These are phyloP conservation scores for Eupeodes latifasciatus DNA, from an alignment of 2,888 invertebrate species.

Conservation along the genomic window DNA sequence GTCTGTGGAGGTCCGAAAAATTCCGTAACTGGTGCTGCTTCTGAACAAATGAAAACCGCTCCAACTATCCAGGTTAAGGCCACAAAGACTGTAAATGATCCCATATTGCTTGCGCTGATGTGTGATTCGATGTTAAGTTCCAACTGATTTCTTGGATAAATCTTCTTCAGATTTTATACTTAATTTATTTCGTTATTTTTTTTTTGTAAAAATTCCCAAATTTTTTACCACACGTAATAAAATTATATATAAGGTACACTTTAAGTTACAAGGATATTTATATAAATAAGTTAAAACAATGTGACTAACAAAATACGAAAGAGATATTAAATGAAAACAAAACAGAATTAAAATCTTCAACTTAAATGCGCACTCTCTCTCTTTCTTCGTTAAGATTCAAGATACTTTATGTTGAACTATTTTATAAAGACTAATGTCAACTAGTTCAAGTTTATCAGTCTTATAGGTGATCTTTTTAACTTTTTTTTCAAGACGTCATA, in stretches of 20 bases:
- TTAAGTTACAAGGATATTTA: slow-evolving; percentile 26
- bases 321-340: not conserved
- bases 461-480: not conserved
- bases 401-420: slow-evolving; percentile 16
- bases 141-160: slow-evolving; percentile 60
- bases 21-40: slow-evolving; percentile 57
- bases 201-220: slow-evolving; percentile 16
- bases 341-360: not conserved
- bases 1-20: slow-evolving; percentile 38
- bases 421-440: slow-evolving; percentile 23
- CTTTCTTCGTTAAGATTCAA: not conserved
- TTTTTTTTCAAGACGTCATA: slow-evolving; percentile 2
- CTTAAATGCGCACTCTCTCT: not conserved
- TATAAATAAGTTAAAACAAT: not conserved
- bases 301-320: slow-evolving; percentile 6
- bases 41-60: not conserved
- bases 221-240: slow-evolving; percentile 15
- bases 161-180: slow-evolving; percentile 67
- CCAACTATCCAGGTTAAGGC: slow-evolving; percentile 32
- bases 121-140: slow-evolving; percentile 44
- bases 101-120: slow-evolving; percentile 47
- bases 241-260: slow-evolving; percentile 6
- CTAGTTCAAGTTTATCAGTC: slow-evolving; percentile 28
- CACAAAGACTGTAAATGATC: slow-evolving; percentile 10
- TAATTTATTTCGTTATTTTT: slow-evolving; percentile 7